Conservation (phyloP, 2,113 vertebrate genomes). For the Meleagris gallopavo region DNA sequence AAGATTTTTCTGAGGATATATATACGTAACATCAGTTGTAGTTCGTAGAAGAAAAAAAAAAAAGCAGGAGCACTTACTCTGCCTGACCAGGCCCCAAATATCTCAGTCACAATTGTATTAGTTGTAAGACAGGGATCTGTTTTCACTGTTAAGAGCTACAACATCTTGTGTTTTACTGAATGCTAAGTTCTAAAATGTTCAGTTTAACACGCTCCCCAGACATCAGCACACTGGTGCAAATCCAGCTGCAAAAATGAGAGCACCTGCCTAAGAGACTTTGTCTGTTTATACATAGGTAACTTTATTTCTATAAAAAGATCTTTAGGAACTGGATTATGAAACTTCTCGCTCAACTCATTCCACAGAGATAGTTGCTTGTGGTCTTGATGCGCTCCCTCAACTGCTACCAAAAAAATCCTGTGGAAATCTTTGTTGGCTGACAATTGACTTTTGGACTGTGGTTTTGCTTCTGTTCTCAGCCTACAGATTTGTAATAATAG, state of each 20-base stretch:
- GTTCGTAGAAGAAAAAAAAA: neutral
- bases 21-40: neutral
- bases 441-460: neutral
- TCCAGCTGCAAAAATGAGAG: neutral
- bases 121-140: neutral
- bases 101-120: neutral
- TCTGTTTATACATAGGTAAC: neutral
- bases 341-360: neutral
- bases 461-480: neutral
- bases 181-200: neutral
- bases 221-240: neutral
- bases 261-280: neutral
- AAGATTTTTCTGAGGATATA: neutral
- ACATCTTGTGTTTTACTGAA: neutral
- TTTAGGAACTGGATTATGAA: neutral
- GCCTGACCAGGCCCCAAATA: neutral
- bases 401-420: neutral
- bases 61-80: neutral
- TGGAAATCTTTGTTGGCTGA: neutral
- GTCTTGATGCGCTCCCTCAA: neutral
- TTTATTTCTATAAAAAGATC: neutral
- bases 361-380: neutral
- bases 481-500: neutral
- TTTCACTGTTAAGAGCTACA: neutral
- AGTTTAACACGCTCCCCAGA: neutral